phyloP scores from a whole-genome alignment of 2,797 vertebrate species.

The Enteromius argenteus region DNA sequence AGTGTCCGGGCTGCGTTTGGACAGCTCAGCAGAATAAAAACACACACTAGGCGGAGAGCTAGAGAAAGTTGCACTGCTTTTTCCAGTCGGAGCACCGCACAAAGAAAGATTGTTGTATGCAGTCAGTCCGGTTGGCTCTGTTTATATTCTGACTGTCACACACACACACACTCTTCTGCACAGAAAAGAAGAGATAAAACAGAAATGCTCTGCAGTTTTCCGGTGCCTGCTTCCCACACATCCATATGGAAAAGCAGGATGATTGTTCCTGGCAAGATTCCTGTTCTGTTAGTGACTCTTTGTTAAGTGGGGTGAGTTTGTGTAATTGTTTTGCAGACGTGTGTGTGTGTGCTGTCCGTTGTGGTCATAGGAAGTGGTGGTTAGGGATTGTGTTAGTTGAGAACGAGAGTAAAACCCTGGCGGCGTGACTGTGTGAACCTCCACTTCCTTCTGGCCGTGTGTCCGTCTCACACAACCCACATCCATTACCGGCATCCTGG shows the following conservation, averaged over 20 bases:
- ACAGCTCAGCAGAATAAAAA: slow-evolving; percentile 51
- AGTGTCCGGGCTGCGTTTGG: slow-evolving; percentile 40
- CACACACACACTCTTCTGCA: slow-evolving; percentile 15
- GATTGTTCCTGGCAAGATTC: slow-evolving; percentile 33
- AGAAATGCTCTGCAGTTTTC: neutral
- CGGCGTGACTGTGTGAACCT: slow-evolving; percentile 15
- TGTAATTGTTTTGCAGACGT: slow-evolving; percentile 8
- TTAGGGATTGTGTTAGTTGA: slow-evolving; percentile 50
- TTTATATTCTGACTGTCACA: slow-evolving; percentile 64
- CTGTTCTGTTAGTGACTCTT: neutral
- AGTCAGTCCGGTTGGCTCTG: slow-evolving; percentile 70
- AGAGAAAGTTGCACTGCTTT: slow-evolving; percentile 77
- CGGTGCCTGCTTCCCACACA: neutral
- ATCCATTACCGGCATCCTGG: slow-evolving; percentile 55
- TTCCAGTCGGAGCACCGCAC: slow-evolving; percentile 77
- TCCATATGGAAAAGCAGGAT: slow-evolving; percentile 45
- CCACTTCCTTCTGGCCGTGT: slow-evolving; percentile 21
- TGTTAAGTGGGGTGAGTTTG: slow-evolving; percentile 16
- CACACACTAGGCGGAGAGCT: slow-evolving; percentile 32
- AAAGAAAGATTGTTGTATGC: slow-evolving; percentile 78
- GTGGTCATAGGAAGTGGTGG: slow-evolving; percentile 38
- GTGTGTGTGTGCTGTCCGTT: neutral
- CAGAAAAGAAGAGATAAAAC: slow-evolving; percentile 50
- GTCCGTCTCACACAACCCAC: slow-evolving; percentile 21
- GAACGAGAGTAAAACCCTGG: slow-evolving; percentile 38